phyloP scores from a whole-genome alignment of 2,113 vertebrate species.

The Malaclemys terrapin region DNA sequence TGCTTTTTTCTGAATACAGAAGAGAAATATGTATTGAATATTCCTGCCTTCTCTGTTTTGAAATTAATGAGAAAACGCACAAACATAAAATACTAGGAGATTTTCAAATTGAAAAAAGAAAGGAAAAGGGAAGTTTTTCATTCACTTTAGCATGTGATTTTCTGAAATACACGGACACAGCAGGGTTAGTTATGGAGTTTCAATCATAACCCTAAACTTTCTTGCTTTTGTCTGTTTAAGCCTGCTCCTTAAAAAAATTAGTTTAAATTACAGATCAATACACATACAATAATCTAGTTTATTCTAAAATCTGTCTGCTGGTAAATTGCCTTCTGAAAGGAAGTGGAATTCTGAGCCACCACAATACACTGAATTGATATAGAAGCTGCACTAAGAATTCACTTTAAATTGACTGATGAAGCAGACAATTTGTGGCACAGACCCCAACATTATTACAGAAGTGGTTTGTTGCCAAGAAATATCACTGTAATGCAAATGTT shows the following conservation, averaged over 20 bases:
- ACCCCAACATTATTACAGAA: not conserved
- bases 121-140: not conserved
- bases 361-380: not conserved
- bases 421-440: slow-evolving; percentile 14
- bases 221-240: not conserved
- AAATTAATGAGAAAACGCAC: not conserved
- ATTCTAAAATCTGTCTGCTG: not conserved
- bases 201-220: not conserved
- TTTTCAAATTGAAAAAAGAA: not conserved
- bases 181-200: not conserved
- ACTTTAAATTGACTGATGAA: slow-evolving; percentile 36
- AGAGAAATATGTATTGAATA: not conserved
- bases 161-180: not conserved
- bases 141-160: fast-evolving
- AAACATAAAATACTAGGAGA: not conserved
- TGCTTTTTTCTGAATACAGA: not conserved
- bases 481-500: slow-evolving; percentile 14
- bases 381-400: slow-evolving; percentile 14
- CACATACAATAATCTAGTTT: not conserved
- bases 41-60: not conserved
- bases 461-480: slow-evolving; percentile 44
- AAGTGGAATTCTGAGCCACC: not conserved
- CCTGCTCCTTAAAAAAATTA: not conserved
- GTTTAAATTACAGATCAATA: not conserved
- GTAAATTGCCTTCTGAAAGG: not conserved